Evolutionary conservation across 2,113 vertebrate genomes (phyloP).

Genomic region (Pandion haliaetus): DNA sequence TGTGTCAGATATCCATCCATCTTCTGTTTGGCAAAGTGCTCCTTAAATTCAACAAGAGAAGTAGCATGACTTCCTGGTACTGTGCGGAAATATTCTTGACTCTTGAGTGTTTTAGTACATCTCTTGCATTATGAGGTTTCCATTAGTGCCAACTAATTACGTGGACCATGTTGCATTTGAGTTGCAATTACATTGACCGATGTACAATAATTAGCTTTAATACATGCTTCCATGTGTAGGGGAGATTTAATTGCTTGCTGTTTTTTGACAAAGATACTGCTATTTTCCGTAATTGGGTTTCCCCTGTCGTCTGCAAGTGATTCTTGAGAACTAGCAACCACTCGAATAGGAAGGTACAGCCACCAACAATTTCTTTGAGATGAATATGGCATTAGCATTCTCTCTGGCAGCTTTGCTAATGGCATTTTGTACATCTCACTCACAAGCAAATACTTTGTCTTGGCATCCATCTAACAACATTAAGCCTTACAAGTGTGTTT

Average conservation of each 20-base stretch:
- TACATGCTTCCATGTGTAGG: background rate
- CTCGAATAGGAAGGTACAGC: background rate
- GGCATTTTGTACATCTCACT: background rate
- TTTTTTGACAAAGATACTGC: background rate
- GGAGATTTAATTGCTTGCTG: background rate
- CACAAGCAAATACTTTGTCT: background rate
- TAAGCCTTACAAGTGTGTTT: background rate
- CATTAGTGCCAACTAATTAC: background rate
- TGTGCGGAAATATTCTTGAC: accelerated
- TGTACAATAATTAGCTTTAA: background rate
- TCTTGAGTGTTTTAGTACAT: background rate
- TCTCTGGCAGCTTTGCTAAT: background rate
- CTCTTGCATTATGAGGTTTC: background rate
- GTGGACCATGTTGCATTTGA: background rate
- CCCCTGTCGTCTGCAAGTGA: background rate
- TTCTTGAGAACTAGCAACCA: background rate
- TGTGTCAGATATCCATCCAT: background rate
- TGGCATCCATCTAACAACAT: background rate
- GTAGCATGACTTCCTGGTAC: background rate
- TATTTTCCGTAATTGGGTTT: background rate
- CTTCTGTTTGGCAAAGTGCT: background rate
- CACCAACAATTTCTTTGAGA: too few relatives aligned
- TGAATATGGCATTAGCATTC: background rate
- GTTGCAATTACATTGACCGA: background rate
- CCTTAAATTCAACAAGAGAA: background rate